phyloP scores from a whole-genome alignment of 2,797 vertebrate species.

The Pithecia hirsuta region DNA sequence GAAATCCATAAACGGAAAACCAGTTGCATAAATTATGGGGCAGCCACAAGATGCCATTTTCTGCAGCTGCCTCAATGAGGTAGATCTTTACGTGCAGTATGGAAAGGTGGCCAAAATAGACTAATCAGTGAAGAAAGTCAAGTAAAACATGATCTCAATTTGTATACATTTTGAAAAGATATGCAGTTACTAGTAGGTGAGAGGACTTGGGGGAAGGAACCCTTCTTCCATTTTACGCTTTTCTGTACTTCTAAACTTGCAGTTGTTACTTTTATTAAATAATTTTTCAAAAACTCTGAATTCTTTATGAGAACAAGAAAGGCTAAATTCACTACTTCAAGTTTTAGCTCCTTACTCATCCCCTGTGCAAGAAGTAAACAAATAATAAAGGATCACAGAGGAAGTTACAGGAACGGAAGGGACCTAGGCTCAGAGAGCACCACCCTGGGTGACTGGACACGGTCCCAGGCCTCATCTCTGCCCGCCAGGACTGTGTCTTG shows the following conservation, averaged over 20 bases:
- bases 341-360: background rate
- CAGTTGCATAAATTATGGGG: background rate
- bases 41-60: background rate
- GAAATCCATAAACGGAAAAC: background rate
- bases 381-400: background rate
- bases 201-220: background rate
- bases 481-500: background rate
- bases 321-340: background rate
- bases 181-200: background rate
- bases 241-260: background rate
- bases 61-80: background rate
- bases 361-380: background rate
- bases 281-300: background rate
- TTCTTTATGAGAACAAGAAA: slow-evolving; percentile 11
- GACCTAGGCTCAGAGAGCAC: background rate
- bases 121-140: background rate
- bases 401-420: background rate
- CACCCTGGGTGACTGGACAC: background rate
- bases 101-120: background rate
- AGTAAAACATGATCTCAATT: background rate
- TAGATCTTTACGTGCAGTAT: background rate
- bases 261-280: background rate
- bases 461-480: too few species aligned
- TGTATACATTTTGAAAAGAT: background rate
- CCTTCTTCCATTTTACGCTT: background rate